A percentile compares a stretch with the other conserved stretches of the same genome.
phyloP scores from a whole-genome alignment of 2,113 vertebrate species.

The Epinephelus moara region DNA sequence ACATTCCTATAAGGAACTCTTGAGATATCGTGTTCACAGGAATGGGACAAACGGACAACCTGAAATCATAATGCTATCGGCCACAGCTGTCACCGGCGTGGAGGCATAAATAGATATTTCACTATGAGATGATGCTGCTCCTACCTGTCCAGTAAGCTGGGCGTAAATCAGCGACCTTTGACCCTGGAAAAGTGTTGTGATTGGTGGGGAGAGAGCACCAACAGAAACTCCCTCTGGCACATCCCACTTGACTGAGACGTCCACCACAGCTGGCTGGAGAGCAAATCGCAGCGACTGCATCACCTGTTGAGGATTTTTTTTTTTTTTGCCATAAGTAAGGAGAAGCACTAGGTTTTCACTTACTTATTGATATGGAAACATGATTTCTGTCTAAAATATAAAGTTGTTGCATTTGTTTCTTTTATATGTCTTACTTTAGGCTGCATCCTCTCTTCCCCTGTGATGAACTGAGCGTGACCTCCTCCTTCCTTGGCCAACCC shows the following conservation, averaged over 20 bases:
- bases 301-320: conserved; percentile 47
- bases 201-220: conserved; percentile 73
- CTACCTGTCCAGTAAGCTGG: conserved; percentile 78
- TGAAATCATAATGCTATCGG: too few relatives aligned
- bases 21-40: too few relatives aligned
- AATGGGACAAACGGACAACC: too few relatives aligned
- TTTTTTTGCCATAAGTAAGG: too few relatives aligned
- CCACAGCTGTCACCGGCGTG: too few relatives aligned
- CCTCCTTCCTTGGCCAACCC: conserved; percentile 83
- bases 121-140: neutral
- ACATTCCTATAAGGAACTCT: too few relatives aligned
- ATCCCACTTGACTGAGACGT: conserved; percentile 75
- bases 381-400: neutral
- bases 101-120: neutral
- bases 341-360: neutral
- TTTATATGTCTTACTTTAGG: conserved; percentile 82
- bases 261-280: conserved; percentile 74
- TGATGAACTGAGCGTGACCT: conserved; percentile 88
- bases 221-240: conserved; percentile 71
- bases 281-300: conserved; percentile 80
- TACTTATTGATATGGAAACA: too few relatives aligned
- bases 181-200: conserved; percentile 78
- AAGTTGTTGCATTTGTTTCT: neutral
- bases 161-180: conserved; percentile 80
- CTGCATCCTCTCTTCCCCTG: conserved; percentile 86